Conservation (phyloP, 2,888 invertebrate genomes). For the Caenorhabditis becei region DNA sequence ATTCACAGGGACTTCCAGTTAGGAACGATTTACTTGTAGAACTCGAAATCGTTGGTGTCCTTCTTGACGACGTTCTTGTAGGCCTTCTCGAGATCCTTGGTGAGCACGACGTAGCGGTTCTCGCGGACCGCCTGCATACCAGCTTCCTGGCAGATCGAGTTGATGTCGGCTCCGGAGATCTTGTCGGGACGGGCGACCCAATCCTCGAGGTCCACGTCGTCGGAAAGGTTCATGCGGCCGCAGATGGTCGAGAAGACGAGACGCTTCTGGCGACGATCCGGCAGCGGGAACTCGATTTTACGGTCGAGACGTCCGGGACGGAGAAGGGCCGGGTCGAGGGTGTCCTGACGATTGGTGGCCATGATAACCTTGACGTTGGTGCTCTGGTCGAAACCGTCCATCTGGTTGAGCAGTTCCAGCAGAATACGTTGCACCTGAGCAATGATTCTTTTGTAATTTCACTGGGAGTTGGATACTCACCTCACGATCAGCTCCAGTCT, state of each 20-base stretch:
- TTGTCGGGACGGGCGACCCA: constrained; percentile 98
- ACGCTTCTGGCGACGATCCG: constrained; percentile 91
- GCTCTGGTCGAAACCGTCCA: constrained; percentile 99
- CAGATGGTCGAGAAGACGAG: constrained; percentile 98
- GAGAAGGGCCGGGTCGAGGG: constrained; percentile 96
- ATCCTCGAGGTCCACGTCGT: constrained; percentile 97
- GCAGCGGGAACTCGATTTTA: constrained; percentile 98
- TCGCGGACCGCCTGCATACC: constrained; percentile 99
- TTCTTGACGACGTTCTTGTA: constrained; percentile 99
- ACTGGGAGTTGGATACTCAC: too few relatives aligned
- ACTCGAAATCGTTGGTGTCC: constrained; percentile 98
- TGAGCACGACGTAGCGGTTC: constrained; percentile 97
- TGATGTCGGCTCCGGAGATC: constrained; percentile 99
- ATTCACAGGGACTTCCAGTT: constrained; percentile 14
- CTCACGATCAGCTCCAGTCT: constrained; percentile 81
- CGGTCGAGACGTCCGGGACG: constrained; percentile 96
- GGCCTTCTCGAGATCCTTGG: constrained; percentile 99
- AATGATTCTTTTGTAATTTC: too few relatives aligned
- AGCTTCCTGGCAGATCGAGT: constrained; percentile 99
- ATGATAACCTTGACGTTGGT: constrained; percentile 99
- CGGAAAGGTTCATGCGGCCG: constrained; percentile 95
- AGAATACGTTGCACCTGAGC: constrained; percentile 97
- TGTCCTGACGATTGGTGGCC: constrained; percentile 98
- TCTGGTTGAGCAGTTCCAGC: constrained; percentile 96
- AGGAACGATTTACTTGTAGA: constrained; percentile 90